Percentiles rank a stretch among this genome's conserved stretches.
phyloP scores from a whole-genome alignment of 2,797 vertebrate species.

The Hapalemur alaotrensis region DNA sequence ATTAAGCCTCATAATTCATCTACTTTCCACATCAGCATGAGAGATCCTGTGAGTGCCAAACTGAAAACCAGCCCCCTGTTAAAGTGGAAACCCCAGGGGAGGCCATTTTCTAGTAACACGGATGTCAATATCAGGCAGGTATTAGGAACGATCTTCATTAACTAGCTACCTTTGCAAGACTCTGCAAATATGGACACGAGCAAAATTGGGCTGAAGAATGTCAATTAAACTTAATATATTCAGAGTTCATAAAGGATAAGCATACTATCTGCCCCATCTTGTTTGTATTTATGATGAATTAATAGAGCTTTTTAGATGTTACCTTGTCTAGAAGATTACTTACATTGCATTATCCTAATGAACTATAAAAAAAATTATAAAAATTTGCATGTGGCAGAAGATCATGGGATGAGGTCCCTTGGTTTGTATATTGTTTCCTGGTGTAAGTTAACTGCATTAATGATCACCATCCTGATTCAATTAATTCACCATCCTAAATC shows the following conservation, averaged over 20 bases:
- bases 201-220: conserved; percentile 36
- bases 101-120: conserved; percentile 1
- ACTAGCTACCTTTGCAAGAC: conserved; percentile 25
- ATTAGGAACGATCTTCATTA: conserved; percentile 68
- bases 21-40: background rate
- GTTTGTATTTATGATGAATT: background rate
- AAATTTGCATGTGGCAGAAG: background rate
- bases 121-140: background rate
- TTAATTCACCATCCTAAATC: background rate
- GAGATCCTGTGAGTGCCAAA: background rate
- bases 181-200: background rate
- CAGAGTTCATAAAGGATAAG: conserved; percentile 22
- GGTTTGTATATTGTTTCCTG: background rate
- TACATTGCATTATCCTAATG: conserved; percentile 31
- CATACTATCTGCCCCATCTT: background rate
- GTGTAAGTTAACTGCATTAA: background rate
- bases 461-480: background rate
- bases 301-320: conserved; percentile 35
- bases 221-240: conserved; percentile 42
- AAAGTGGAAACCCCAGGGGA: background rate
- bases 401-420: background rate
- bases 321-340: conserved; percentile 34
- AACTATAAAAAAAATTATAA: conserved; percentile 32
- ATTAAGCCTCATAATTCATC: background rate
- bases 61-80: background rate